phyloP scores from a whole-genome alignment of 2,797 vertebrate genomes.

The Halcyon leucocephala region DNA sequence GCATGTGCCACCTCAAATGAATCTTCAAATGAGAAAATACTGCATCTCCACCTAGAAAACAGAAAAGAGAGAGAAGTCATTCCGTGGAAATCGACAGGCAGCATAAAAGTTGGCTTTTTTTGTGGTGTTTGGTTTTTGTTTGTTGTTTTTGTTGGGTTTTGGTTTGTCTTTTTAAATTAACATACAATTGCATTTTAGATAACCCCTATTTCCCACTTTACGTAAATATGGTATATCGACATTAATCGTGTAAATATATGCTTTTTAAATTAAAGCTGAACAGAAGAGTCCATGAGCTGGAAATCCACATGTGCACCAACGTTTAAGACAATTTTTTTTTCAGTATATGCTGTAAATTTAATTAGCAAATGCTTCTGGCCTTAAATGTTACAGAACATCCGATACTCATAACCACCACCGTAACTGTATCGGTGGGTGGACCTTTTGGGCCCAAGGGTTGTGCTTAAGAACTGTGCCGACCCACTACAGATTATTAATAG shows the following conservation, averaged over 20 bases:
- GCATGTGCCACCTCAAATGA: constrained; percentile 85
- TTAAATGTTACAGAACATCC: constrained; percentile 19
- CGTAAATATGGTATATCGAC: constrained; percentile 79
- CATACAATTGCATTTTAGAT: constrained; percentile 80
- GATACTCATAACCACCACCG: constrained; percentile 59
- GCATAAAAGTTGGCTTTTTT: constrained; percentile 59
- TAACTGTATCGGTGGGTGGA: constrained; percentile 64
- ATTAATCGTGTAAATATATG: constrained; percentile 82
- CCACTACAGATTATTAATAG: constrained; percentile 69
- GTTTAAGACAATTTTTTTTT: constrained; percentile 77
- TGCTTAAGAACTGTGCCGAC: constrained; percentile 76
- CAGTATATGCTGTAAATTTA: constrained; percentile 55
- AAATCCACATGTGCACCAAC: constrained; percentile 90
- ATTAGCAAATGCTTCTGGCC: constrained; percentile 59
- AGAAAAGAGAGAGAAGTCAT: constrained; percentile 81
- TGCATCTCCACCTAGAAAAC: constrained; percentile 87
- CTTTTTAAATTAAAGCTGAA: constrained; percentile 88
- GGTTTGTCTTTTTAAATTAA: constrained; percentile 46
- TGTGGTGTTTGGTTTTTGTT: neutral
- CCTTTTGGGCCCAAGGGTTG: constrained; percentile 69
- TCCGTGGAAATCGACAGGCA: constrained; percentile 17
- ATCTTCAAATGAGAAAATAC: constrained; percentile 88
- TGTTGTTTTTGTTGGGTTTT: neutral
- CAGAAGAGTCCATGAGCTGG: constrained; percentile 92
- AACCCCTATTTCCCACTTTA: constrained; percentile 82